These are phyloP conservation scores for Plecotus auritus DNA, from an alignment of 2,113 vertebrate species.

Conservation along the genomic window DNA sequence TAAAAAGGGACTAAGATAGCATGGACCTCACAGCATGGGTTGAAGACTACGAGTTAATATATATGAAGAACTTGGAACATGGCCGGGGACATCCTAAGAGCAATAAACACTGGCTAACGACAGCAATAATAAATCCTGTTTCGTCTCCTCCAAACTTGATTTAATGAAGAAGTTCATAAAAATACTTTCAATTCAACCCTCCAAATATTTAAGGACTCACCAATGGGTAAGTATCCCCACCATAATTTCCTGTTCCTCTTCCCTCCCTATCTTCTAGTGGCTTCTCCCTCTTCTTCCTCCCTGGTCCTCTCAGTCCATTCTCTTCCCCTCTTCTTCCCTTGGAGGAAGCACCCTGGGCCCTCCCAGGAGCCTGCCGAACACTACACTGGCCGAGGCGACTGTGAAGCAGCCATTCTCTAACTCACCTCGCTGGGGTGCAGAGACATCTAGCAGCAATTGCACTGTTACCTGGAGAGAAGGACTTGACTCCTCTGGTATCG, in stretches of 20 bases:
- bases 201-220: not conserved
- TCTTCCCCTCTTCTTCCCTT: not conserved
- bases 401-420: not conserved
- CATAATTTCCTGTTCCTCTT: not conserved
- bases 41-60: not conserved
- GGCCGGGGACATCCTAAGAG: not conserved
- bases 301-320: not conserved
- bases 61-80: not conserved
- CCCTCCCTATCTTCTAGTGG: accelerated
- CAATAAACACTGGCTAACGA: not conserved
- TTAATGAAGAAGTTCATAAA: not conserved
- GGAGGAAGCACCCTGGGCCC: accelerated
- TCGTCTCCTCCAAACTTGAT: not conserved
- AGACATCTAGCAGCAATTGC: accelerated
- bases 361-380: not conserved
- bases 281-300: not conserved
- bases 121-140: not conserved
- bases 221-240: not conserved
- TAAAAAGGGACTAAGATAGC: not conserved
- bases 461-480: accelerated
- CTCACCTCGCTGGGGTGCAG: not conserved
- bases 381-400: not conserved
- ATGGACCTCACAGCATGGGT: too few species aligned
- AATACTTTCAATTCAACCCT: not conserved
- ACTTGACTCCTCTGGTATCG: accelerated